Percentiles rank a stretch among this genome's conserved stretches.
phyloP scores from a whole-genome alignment of 2,888 invertebrate species.

The Caenorhabditis panamensis region DNA sequence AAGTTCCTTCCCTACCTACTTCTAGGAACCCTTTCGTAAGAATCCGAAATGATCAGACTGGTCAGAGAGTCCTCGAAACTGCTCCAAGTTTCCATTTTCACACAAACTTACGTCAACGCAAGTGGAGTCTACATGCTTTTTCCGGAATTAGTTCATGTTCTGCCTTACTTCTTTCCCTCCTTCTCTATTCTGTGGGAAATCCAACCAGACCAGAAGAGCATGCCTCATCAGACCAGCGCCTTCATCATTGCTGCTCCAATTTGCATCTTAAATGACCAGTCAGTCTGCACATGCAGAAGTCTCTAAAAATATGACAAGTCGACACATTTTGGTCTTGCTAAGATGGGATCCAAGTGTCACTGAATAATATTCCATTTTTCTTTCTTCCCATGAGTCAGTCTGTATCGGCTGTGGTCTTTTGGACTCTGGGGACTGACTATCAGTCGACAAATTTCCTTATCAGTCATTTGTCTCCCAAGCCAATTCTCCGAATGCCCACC shows the following conservation, averaged over 20 bases:
- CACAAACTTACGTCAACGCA: slow-evolving; percentile 30
- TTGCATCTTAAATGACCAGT: slow-evolving; percentile 40
- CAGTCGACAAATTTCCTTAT: slow-evolving; percentile 13
- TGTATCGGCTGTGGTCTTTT: slow-evolving; percentile 19
- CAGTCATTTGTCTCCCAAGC: slow-evolving; percentile 8
- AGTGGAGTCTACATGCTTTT: background rate
- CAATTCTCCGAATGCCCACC: slow-evolving; percentile 28
- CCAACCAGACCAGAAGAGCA: slow-evolving; percentile 14
- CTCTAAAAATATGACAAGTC: slow-evolving; percentile 21
- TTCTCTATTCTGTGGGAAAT: slow-evolving; percentile 16
- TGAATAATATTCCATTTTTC: background rate
- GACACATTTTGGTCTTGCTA: slow-evolving; percentile 26
- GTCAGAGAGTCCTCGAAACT: background rate
- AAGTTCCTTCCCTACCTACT: slow-evolving; percentile 12
- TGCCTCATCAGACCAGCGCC: background rate
- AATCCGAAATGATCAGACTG: slow-evolving; percentile 14
- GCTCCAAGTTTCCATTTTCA: slow-evolving; percentile 19
- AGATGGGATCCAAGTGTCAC: background rate
- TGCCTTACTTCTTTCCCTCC: background rate
- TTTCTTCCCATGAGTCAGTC: background rate
- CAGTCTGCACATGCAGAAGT: slow-evolving; percentile 18
- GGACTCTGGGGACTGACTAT: slow-evolving; percentile 4
- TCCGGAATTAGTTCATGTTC: slow-evolving; percentile 6
- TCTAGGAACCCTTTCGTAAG: slow-evolving; percentile 3
- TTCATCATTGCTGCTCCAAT: slow-evolving; percentile 24